Percentiles rank a stretch among this genome's conserved stretches.
Evolutionary conservation across 2,888 invertebrate genomes (phyloP).

Genomic region (Sussaba pulchella): DNA sequence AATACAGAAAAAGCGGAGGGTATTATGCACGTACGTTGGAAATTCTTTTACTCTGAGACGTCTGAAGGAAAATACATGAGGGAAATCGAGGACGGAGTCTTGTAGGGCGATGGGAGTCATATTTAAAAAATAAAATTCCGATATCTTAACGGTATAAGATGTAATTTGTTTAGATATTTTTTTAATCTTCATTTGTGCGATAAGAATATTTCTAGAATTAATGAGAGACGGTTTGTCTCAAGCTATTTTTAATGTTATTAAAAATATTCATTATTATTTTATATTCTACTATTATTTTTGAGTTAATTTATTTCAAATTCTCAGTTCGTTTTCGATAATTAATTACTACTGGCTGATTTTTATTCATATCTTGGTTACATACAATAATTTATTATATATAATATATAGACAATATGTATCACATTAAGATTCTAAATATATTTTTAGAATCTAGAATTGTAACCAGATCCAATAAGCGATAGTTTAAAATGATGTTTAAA

Average conservation of each 20-base stretch:
- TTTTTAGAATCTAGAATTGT: background rate
- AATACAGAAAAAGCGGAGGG: slow-evolving; percentile 54
- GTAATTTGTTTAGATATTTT: background rate
- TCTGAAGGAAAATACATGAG: slow-evolving; percentile 39
- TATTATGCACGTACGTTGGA: slow-evolving; percentile 73
- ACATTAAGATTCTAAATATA: too few relatives aligned
- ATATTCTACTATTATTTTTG: too few relatives aligned
- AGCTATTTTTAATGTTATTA: too few relatives aligned
- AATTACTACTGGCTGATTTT: too few relatives aligned
- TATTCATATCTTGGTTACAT: too few relatives aligned
- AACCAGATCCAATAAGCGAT: background rate
- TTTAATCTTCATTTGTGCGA: background rate
- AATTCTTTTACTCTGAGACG: slow-evolving; percentile 54
- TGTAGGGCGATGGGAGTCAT: background rate
- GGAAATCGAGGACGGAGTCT: background rate
- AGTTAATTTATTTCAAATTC: background rate
- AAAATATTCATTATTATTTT: too few relatives aligned
- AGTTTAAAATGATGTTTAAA: slow-evolving; percentile 6
- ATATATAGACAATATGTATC: too few relatives aligned
- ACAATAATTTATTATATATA: too few relatives aligned
- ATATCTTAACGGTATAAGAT: background rate
- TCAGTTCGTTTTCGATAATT: background rate
- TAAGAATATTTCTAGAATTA: background rate
- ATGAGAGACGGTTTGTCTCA: too few relatives aligned
- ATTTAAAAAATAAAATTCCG: background rate